Evolutionary conservation across 2,888 invertebrate genomes (phyloP).

Genomic region (Scaptomyza reducta): DNA sequence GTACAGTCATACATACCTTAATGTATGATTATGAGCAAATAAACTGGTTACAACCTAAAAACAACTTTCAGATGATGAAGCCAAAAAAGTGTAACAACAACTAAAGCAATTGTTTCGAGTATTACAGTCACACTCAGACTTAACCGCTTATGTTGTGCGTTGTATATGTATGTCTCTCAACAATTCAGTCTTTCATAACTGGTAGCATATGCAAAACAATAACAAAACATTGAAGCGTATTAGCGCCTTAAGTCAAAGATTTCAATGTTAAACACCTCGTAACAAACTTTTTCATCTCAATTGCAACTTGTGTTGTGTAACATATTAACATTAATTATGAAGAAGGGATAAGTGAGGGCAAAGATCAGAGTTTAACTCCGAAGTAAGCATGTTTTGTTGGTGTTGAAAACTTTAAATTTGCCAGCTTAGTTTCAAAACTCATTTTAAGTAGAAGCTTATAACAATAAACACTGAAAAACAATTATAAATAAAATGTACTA

Average conservation of each 20-base stretch:
- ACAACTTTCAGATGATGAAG: conserved; percentile 64
- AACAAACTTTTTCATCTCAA: conserved; percentile 11
- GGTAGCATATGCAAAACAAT: conserved; percentile 25
- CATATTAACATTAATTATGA: conserved; percentile 25
- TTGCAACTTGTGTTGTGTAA: neutral
- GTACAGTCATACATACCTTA: neutral
- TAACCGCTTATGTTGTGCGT: neutral
- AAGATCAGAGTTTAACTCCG: neutral
- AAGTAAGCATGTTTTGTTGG: neutral
- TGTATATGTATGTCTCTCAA: conserved; percentile 15
- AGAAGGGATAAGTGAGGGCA: neutral
- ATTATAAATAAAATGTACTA: no score
- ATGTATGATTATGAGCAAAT: conserved; percentile 42
- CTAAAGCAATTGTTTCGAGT: conserved; percentile 50
- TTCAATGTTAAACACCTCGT: conserved; percentile 22
- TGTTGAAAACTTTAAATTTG: no score
- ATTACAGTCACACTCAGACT: neutral
- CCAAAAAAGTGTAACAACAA: conserved; percentile 64
- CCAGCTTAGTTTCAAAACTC: no score
- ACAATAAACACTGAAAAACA: no score
- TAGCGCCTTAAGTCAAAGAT: conserved; percentile 12
- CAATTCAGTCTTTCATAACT: conserved; percentile 55
- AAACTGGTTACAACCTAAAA: conserved; percentile 63
- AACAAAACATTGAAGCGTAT: conserved; percentile 16
- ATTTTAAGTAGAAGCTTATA: no score